Conservation (phyloP, 2,888 invertebrate genomes). For the Lysandra bellargus region DNA sequence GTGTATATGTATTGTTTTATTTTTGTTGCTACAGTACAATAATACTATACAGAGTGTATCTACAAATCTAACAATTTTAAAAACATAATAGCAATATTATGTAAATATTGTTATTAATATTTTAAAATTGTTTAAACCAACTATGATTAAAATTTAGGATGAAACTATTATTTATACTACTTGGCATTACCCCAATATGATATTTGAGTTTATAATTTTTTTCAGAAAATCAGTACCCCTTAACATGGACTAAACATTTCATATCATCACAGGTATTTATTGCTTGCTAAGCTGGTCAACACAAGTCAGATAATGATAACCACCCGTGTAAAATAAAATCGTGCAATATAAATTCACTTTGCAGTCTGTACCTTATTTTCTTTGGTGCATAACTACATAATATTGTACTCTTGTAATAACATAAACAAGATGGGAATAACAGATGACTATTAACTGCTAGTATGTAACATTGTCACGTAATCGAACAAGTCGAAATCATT, state of each 20-base stretch:
- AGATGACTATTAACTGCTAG: background rate
- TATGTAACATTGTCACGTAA: slow-evolving; percentile 14
- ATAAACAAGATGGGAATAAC: background rate
- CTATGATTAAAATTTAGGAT: too few relatives aligned
- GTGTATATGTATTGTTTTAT: background rate
- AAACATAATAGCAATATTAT: too few relatives aligned
- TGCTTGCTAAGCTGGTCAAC: background rate
- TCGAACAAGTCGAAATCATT: background rate
- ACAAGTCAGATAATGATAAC: background rate
- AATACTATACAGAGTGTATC: background rate
- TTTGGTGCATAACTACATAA: background rate
- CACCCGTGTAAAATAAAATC: background rate
- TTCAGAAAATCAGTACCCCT: background rate
- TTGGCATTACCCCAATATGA: too few relatives aligned
- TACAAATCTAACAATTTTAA: background rate
- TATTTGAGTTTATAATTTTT: background rate
- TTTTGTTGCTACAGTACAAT: background rate
- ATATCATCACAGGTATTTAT: background rate
- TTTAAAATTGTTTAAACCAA: background rate
- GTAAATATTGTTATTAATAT: background rate
- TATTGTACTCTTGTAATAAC: background rate
- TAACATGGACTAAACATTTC: too few relatives aligned
- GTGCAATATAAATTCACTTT: background rate
- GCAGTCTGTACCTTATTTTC: background rate
- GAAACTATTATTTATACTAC: too few relatives aligned